Conservation (phyloP, 2,113 vertebrate genomes). For the Pseudorasbora parva region DNA sequence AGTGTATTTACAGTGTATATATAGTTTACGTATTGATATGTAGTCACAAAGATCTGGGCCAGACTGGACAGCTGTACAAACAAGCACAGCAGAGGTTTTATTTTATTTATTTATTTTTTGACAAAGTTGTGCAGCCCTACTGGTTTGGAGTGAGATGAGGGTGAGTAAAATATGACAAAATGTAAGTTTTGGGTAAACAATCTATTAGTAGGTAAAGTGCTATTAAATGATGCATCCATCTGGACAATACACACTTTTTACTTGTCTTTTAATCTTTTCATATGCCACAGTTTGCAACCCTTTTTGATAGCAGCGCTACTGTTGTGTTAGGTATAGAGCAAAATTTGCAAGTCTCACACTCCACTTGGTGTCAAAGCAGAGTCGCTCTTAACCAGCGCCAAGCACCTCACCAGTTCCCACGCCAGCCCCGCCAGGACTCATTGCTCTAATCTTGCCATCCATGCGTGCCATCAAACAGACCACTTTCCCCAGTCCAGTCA, state of each 20-base stretch:
- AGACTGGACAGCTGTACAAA: too few relatives aligned
- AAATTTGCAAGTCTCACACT: neutral
- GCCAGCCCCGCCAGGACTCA: slow-evolving; percentile 54
- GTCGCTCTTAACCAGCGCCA: slow-evolving; percentile 21
- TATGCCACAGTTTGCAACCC: neutral
- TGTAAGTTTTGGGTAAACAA: too few relatives aligned
- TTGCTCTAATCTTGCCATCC: slow-evolving; percentile 56
- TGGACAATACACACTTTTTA: neutral
- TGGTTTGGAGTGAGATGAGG: too few relatives aligned
- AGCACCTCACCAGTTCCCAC: slow-evolving; percentile 64
- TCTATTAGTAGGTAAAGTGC: neutral
- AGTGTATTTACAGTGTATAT: too few relatives aligned
- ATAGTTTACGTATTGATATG: too few relatives aligned
- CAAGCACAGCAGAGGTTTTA: too few relatives aligned
- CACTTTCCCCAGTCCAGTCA: slow-evolving; percentile 51
- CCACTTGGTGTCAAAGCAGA: neutral
- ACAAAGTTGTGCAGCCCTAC: too few relatives aligned
- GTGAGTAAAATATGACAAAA: too few relatives aligned
- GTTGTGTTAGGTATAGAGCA: neutral
- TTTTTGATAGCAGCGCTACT: neutral
- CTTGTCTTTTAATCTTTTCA: neutral
- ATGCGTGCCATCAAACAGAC: slow-evolving; percentile 43
- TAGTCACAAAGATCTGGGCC: too few relatives aligned
- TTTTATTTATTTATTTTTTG: too few relatives aligned
- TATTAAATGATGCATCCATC: neutral